phyloP scores from a whole-genome alignment of 1,140 invertebrate species.

The Venturia canescens region DNA sequence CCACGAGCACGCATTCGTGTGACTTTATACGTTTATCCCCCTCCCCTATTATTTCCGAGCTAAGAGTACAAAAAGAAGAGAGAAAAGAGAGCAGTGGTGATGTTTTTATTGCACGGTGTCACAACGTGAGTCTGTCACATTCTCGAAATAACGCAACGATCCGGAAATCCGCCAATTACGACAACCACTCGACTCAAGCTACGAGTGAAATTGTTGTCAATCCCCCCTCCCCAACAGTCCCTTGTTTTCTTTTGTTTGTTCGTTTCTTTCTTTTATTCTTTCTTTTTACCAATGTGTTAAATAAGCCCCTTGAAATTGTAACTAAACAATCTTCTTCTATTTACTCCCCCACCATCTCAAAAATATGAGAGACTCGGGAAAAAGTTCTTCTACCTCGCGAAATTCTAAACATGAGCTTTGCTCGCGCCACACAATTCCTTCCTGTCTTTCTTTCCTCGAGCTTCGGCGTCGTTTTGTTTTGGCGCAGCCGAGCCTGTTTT shows the following conservation, averaged over 20 bases:
- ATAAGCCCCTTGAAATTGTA: no score
- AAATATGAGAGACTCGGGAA: background rate
- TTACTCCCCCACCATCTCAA: background rate
- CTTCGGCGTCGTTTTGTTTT: background rate
- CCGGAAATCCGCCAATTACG: conserved; percentile 17
- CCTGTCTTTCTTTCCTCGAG: background rate
- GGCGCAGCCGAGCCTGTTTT: background rate
- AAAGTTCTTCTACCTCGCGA: conserved; percentile 16
- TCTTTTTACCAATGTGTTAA: no score
- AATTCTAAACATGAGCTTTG: conserved; percentile 22
- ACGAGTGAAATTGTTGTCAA: conserved; percentile 7
- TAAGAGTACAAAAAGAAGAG: no score
- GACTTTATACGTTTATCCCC: background rate
- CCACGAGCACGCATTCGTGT: background rate
- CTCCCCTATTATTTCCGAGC: background rate
- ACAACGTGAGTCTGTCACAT: background rate
- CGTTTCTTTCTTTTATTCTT: background rate
- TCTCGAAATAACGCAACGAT: background rate
- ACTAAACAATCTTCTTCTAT: background rate
- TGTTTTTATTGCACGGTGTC: no score
- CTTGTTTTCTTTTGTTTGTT: background rate
- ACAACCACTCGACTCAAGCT: background rate
- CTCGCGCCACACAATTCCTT: conserved; percentile 4
- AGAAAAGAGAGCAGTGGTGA: no score
- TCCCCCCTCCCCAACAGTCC: no score